Evolutionary conservation across 2,113 vertebrate genomes (phyloP).

Genomic region (Calcarius ornatus): DNA sequence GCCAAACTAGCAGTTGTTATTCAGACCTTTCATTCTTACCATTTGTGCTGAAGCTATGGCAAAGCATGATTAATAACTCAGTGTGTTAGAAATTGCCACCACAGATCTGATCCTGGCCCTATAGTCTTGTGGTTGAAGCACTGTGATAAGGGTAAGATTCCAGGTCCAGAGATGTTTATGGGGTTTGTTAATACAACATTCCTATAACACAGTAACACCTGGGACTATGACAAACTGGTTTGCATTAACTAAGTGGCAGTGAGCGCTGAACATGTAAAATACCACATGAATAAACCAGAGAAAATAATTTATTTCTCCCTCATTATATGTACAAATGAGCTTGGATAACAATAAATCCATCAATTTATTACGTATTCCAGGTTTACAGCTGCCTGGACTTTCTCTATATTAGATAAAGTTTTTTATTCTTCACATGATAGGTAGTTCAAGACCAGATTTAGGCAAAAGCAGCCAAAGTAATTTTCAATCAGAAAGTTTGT

Average conservation of each 20-base stretch:
- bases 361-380: background rate
- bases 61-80: background rate
- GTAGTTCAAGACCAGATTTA: background rate
- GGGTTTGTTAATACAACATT: background rate
- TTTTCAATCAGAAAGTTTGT: background rate
- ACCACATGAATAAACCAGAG: background rate
- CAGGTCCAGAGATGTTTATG: background rate
- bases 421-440: background rate
- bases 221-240: background rate
- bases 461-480: background rate
- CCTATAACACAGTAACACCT: background rate
- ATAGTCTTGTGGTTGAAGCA: background rate
- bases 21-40: background rate
- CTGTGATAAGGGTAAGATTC: background rate
- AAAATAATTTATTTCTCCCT: background rate
- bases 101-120: background rate
- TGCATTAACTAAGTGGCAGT: background rate
- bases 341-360: background rate
- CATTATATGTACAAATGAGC: background rate
- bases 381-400: background rate
- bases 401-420: background rate
- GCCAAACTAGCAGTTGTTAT: rapidly evolving
- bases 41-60: background rate
- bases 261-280: background rate
- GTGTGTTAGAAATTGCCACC: background rate